Base-by-base conservation (phyloP, 2,888 invertebrate genomes). In the Papilio demoleus region DNA sequence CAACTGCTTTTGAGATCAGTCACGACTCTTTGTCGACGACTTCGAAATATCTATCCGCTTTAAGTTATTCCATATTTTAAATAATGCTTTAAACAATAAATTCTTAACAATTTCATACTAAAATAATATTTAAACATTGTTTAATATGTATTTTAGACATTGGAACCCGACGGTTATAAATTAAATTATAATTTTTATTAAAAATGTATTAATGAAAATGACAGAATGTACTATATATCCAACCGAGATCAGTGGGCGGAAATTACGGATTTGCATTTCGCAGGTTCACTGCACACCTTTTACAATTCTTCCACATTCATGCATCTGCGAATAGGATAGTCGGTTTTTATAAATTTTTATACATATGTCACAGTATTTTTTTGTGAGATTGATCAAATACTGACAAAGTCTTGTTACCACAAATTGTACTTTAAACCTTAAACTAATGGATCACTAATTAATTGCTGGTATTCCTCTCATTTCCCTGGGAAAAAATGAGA, bases 1-100 rank as follows among this genome's bases (percentile, higher is more conserved):
- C 67, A 42, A 50, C 40, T 63, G 62, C 53, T 34, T 40, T 58
- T 45, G 45, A 58, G 65, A 47, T 65, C 50, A 24, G 53, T 60
- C 65, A 66, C 65, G 65, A 66, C 24, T 45, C 2, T 42, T 24
- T 4, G n/a, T 4, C 40, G 40, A 40, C 38, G 38, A 38, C 40
- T n/a, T n/a, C 40, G 31, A 53, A 53, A 53, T 53, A 56, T 56
- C 31, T 0, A 56, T 17, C 14, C 8, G 8, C 27, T 31, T 53
- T 31, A 53, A 53, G 53, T 24, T 27, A 53, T 24, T 56, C 4
- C 24, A 56, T 19, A 65, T 31, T 42, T n/a, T 27, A 61, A 40
- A 8, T 24, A 38, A 36, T 12, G 22, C 24, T 22, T 60, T 5
- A 60, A 47, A 12, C 38, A 3, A n/a, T 40, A 40, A 40, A 40